A percentile compares a stretch with the other conserved stretches of the same genome.
Evolutionary conservation across 2,113 vertebrate species (phyloP).

Genomic region (Nothocercus nigrocapillus): DNA sequence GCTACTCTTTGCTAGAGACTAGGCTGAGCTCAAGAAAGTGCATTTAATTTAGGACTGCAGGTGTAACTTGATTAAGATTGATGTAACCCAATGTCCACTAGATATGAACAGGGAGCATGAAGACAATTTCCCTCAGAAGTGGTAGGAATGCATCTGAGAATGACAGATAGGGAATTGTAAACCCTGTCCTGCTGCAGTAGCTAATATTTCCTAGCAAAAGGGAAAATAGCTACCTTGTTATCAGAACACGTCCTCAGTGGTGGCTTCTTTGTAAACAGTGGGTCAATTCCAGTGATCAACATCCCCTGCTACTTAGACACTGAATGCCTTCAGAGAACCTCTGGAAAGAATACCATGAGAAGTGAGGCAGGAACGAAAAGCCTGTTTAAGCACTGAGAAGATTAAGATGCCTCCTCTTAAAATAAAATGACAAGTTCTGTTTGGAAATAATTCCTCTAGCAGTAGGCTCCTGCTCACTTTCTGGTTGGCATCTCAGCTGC

Average conservation of each 20-base stretch:
- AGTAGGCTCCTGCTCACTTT: background rate
- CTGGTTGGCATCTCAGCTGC: background rate
- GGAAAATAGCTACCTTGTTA: background rate
- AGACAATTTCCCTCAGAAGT: background rate
- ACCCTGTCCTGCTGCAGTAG: background rate
- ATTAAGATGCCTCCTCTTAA: background rate
- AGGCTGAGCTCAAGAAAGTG: slow-evolving; percentile 3
- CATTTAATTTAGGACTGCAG: slow-evolving; percentile 28
- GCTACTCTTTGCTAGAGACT: slow-evolving; percentile 18
- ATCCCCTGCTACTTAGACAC: background rate
- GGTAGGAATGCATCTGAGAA: background rate
- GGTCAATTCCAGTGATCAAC: background rate
- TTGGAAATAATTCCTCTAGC: background rate
- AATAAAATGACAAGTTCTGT: background rate
- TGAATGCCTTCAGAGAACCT: background rate
- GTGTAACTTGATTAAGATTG: slow-evolving; percentile 33
- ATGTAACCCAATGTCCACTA: background rate
- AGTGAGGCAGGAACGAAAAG: background rate
- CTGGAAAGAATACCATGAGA: background rate
- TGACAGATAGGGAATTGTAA: background rate
- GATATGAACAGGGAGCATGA: background rate
- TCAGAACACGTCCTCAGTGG: background rate
- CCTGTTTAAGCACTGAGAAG: background rate
- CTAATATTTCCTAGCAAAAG: background rate
- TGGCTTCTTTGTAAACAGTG: rapidly evolving